A percentile compares a stretch with the other conserved stretches of the same genome.
phyloP scores from a whole-genome alignment of 1,140 invertebrate species.

The Lepidotrigona ventralis region DNA sequence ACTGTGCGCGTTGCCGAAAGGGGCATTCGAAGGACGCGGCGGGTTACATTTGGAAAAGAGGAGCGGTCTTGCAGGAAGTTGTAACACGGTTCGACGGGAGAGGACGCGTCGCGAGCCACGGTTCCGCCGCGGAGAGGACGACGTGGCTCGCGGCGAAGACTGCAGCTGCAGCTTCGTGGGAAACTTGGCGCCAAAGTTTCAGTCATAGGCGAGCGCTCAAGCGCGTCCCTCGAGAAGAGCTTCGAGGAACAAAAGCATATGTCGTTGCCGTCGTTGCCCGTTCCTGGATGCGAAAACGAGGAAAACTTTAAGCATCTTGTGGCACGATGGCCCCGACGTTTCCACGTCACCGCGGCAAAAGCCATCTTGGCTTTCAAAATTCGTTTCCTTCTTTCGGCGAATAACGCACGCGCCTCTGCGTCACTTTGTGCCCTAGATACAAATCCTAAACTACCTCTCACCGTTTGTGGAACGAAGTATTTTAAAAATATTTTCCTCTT shows the following conservation, averaged over 20 bases:
- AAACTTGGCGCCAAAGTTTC: constrained; percentile 50
- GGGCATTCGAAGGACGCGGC: no score
- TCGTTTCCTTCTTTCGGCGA: constrained; percentile 59
- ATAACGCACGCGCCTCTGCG: constrained; percentile 35
- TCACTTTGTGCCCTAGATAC: neutral
- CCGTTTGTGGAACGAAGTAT: neutral
- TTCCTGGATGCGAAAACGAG: constrained; percentile 64
- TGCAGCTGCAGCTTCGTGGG: constrained; percentile 28
- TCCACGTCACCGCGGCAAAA: neutral
- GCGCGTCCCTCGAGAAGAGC: constrained; percentile 25
- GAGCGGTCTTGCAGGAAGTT: constrained; percentile 32
- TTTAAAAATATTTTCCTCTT: neutral
- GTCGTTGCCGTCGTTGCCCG: constrained; percentile 23
- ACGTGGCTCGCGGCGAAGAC: constrained; percentile 34
- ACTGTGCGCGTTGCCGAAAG: no score
- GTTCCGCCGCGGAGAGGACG: neutral
- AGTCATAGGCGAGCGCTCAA: constrained; percentile 26
- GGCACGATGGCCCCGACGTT: constrained; percentile 12
- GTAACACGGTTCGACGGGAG: constrained; percentile 22
- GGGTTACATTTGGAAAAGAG: neutral
- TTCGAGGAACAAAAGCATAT: constrained; percentile 37
- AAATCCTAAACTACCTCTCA: neutral
- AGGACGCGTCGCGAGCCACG: neutral
- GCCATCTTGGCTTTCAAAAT: constrained; percentile 47
- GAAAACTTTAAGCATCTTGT: constrained; percentile 59